Base-by-base conservation (phyloP, 2,888 invertebrate genomes). In the Apamea crenata region DNA sequence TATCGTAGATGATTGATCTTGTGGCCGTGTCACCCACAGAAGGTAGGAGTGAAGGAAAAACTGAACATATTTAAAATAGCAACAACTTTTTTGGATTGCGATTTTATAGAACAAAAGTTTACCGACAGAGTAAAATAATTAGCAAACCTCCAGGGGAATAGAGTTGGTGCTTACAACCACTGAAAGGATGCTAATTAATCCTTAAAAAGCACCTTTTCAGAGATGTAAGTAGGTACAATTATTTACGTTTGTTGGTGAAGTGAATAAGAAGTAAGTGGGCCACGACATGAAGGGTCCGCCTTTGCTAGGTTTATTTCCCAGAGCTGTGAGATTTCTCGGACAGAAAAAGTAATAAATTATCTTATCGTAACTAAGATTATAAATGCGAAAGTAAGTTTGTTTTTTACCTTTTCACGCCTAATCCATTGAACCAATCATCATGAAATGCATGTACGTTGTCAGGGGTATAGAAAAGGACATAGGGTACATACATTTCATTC, bases 241-340 rank as follows among this genome's bases (percentile, higher is more conserved):
- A 76, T 65, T 63, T 25, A 53, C 18, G 78, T 65, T 77, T 53
- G 32, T 40, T 10, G 29, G 78, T 32, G 63, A 32, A n/a, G n/a
- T n/a, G n/a, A n/a, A n/a, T n/a, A n/a, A n/a, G n/a, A 40, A 14
- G 32, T 25, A 53, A 77, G 50, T 53, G 53, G 63, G 63, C 0
- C 29, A n/a, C n/a, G 80, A 44, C 21, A 21, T 78, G 40, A 65
- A 78, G 53, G 63, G 40, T 29, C 14, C 18, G 76, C 25, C 36
- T 50, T 78, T 50, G 40, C n/a, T 77, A 50, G 61, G 40, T 63
- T 21, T 18, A 47, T 61, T 77, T 50, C 5, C 16, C 10, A 4
- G 18, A 47, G 50, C 56, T 59, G 14, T 71, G n/a, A 74, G n/a
- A 74, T 72, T 59, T 47, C 40, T 40, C 44, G 12, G 18, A 75